Base-by-base conservation (phyloP, 2,113 vertebrate species). In the Plecturocebus donacophilus region DNA sequence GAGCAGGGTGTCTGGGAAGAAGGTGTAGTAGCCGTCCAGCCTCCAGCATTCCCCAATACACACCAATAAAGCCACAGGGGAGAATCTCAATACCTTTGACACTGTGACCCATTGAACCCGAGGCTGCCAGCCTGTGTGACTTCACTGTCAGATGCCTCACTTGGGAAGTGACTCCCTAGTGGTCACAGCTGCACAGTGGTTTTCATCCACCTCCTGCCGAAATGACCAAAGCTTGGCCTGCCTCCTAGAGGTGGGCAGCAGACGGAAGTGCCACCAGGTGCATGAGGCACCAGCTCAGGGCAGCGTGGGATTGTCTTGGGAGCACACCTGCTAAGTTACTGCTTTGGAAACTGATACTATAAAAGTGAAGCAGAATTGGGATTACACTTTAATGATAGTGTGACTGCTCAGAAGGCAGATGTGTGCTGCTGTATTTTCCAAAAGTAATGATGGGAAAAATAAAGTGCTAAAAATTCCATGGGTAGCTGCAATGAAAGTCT, bases 371-470 rank as follows among this genome's bases (percentile, higher is more conserved):
- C 9, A 45, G 56, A 75, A 25, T n/a, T 20, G 25, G 9, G 12
- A 2, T 25, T 68, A 1, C 14, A 19, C 35, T 54, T 70, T 30
- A 20, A 49, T 66, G 8, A 45, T 1, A 38, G 6, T 0, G 0
- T 12, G 27, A 0, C 12, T 40, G 5, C 54, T 25, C 2, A 2
- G 56, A 54, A 81, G 42, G 49, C 81, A 25, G 38, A 10, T 30
- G 30, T 21, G 64, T 10, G 40, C n/a, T 14, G 10, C 56, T 80
- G 7, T 47, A 7, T 54, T 52, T 32, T 56, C n/a, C 71, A 35
- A 10, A 80, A 73, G 20, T 61, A 61, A 25, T 35, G 21, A 45
- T 19, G 35, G 70, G 3, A 25, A 64, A 56, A 23, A 32, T 30
- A 10, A 13, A 38, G 38, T 4, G 8, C 14, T 14, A 3, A 52